Conservation (phyloP, 2,113 vertebrate species). For the Guaruba guarouba region DNA sequence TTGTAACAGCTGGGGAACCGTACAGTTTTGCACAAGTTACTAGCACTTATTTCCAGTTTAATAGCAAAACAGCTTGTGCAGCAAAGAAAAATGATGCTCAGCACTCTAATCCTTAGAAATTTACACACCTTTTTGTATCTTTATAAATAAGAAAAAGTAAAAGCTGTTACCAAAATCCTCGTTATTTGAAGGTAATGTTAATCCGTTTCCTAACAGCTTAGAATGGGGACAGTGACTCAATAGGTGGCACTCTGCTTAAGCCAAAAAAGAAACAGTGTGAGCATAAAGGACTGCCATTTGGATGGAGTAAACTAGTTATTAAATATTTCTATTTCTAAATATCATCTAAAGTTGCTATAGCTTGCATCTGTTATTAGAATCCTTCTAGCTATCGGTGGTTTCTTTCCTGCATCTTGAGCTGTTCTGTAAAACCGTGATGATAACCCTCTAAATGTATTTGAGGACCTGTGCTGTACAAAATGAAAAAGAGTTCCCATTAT, state of each 20-base stretch:
- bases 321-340: not conserved
- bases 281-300: not conserved
- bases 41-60: not conserved
- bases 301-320: not conserved
- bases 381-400: not conserved
- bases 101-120: not conserved
- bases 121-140: not conserved
- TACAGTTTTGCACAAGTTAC: not conserved
- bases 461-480: not conserved
- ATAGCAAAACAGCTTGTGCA: not conserved
- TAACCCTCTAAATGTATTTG: not conserved
- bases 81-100: not conserved
- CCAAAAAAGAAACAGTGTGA: not conserved
- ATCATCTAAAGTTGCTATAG: not conserved
- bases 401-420: not conserved
- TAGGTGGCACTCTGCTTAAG: slow-evolving; percentile 36
- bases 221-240: not conserved
- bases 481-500: not conserved
- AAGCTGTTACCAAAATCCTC: not conserved
- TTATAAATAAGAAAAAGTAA: not conserved
- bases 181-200: not conserved
- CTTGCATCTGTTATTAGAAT: not conserved
- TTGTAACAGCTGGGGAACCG: not conserved
- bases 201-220: not conserved
- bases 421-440: not conserved